phyloP scores from a whole-genome alignment of 2,797 vertebrate genomes.

The Amphiprion clarkii region DNA sequence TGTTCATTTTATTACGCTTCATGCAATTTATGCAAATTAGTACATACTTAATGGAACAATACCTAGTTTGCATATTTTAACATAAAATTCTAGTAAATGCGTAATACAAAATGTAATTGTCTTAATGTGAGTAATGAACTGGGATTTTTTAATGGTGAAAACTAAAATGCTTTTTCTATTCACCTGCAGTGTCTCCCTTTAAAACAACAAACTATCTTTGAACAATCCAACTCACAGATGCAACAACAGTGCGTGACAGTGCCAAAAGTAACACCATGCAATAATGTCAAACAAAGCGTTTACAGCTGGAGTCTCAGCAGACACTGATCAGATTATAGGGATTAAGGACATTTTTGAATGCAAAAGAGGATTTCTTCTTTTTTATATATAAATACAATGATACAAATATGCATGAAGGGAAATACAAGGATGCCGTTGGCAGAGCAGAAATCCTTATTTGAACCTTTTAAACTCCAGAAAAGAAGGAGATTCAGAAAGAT shows the following conservation, averaged over 20 bases:
- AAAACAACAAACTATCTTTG: neutral
- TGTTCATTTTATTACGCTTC: neutral
- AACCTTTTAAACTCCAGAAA: neutral
- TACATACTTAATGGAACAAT: too few relatives aligned
- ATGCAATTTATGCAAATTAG: too few relatives aligned
- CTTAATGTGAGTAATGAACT: too few relatives aligned
- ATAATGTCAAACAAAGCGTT: constrained; percentile 31
- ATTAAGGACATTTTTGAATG: constrained; percentile 61
- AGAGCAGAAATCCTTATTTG: neutral
- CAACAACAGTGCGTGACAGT: neutral
- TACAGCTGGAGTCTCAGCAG: constrained; percentile 27
- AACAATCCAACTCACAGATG: neutral
- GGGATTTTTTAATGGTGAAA: too few relatives aligned
- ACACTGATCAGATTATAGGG: constrained; percentile 56
- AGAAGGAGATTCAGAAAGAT: neutral
- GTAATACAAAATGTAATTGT: too few relatives aligned
- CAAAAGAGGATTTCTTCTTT: constrained; percentile 28
- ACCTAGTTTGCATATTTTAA: too few relatives aligned
- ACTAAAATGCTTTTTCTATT: too few relatives aligned
- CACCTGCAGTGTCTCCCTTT: neutral
- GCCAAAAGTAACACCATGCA: neutral
- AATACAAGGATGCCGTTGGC: neutral
- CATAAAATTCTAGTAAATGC: too few relatives aligned
- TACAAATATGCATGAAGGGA: constrained; percentile 6
- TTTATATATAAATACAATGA: neutral